Evolutionary conservation across 2,888 invertebrate genomes (phyloP), one percentile per base, ranked within the genome.

Genomic region (Drosophila pseudotakahashii): DNA sequence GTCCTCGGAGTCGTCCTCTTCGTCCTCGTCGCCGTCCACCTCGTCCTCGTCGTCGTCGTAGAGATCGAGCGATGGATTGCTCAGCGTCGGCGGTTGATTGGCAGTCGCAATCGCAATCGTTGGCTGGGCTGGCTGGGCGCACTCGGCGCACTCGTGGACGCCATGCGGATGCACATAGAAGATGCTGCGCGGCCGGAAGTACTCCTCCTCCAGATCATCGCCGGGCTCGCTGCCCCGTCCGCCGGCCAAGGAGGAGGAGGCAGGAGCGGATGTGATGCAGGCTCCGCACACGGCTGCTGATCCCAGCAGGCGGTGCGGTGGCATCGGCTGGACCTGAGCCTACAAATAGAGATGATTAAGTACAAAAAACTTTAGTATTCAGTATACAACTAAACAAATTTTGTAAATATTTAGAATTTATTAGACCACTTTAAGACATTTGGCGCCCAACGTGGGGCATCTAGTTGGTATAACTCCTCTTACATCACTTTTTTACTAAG

Each of bases 251-350:
- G 62, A 63, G 44, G 37, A 37, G 59, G 68, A 62, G 79, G 93
- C 92, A 66, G 93, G 93, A 92, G 94, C 94, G 92, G 58, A 59
- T 57, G 58, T 64, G 45, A 95, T 94, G 93, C 95, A 95, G 93
- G 93, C 94, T 72, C 81, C 81, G 93, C 95, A 95, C 93, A 95
- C 94, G 92, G 94, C 94, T 93, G 94, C 94, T 93, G 95, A 94
- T 93, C 93, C 92, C 91, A 93, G 83, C 89, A 93, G 88, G 91
- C 95, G 94, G 94, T 95, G 95, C 84, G 95, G 95, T 93, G 95
- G 96, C 95, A 96, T 95, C 93, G 93, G 58, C 75, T 59, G 58
- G 58, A 59, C 58, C 47, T 47, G 47, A 6, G 14, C 30, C 47
- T 47, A 5, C 5, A 10, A 16, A 5, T 6, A 10, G 30, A 11